Evolutionary conservation across 1,140 invertebrate genomes (phyloP), one percentile per base, ranked within the genome.

Genomic region (Dreissena polymorpha): DNA sequence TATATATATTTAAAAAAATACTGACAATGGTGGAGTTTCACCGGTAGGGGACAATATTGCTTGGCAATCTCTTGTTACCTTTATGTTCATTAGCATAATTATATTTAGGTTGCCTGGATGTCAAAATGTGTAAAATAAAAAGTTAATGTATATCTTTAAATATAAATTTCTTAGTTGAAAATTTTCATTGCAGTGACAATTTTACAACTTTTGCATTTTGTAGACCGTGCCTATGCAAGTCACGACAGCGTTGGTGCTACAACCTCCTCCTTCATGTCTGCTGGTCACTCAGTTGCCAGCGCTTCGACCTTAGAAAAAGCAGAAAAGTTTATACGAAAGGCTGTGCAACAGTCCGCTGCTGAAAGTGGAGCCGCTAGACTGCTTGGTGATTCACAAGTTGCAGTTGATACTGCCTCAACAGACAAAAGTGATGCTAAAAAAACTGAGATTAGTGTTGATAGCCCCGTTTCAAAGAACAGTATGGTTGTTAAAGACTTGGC

Each of bases 201-300:
- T 39, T 39, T 39, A 8, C 39, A 39, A 39, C 39, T 39, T 39
- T 39, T 39, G 39, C 2, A 39, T 39, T 39, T 39, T 39, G 39
- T 39, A 39, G 39, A 39, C 39, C 65, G 27, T 55, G 53, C 79
- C 29, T 82, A 74, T 57, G 27, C 79, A 73, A 82, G 63, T 27
- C 79, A 82, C 23, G 76, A 78, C 53, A 65, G 53, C 68, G 74
- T 76, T 25, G 77, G 77, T 71, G 79, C 79, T 68, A 82, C 79
- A 29, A 64, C 79, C 18, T 74, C 79, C 3, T 27, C 79, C 67
- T 82, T 67, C 65, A 53, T 82, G 64, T 55, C 79, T 29, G 51
- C 79, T 67, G 23, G 16, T 27, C 60, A 60, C n/a, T 39, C 16
- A 49, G 70, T 68, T n/a, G 2, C 79, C 14, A 53, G 70, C 39